phyloP scores from a whole-genome alignment of 2,888 invertebrate genomes.

The Hoplodrina blanda region DNA sequence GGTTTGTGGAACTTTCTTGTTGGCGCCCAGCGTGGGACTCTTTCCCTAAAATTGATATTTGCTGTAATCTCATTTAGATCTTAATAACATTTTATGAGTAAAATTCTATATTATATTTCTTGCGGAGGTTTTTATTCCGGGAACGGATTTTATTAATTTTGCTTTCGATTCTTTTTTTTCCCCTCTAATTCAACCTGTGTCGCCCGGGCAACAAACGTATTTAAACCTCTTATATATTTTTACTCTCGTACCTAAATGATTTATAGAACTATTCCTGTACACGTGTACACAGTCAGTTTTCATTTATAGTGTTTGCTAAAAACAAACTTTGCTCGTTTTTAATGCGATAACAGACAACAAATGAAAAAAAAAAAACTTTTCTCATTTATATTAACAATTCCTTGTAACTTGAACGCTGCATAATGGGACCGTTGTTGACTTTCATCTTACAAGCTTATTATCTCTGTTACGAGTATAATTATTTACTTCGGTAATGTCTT shows the following conservation, averaged over 20 bases:
- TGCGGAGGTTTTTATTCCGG: slow-evolving; percentile 17
- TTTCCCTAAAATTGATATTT: slow-evolving; percentile 42
- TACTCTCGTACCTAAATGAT: slow-evolving; percentile 11
- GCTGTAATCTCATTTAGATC: slow-evolving; percentile 47
- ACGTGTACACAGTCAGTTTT: slow-evolving; percentile 16
- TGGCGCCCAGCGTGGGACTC: slow-evolving; percentile 64
- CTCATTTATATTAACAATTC: slow-evolving; percentile 47
- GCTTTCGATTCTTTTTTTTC: slow-evolving; percentile 21
- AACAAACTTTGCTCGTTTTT: slow-evolving; percentile 44
- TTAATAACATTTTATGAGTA: slow-evolving; percentile 47
- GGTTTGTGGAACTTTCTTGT: slow-evolving; percentile 41
- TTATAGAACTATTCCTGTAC: slow-evolving; percentile 27
- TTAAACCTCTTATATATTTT: slow-evolving; percentile 27
- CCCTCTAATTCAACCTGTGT: neutral
- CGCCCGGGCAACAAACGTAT: slow-evolving; percentile 5
- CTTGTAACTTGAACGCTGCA: slow-evolving; percentile 33
- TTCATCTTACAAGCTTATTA: slow-evolving; percentile 55
- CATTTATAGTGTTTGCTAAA: slow-evolving; percentile 23
- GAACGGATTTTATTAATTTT: slow-evolving; percentile 27
- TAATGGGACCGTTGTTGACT: slow-evolving; percentile 53
- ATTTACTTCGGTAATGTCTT: slow-evolving; percentile 49
- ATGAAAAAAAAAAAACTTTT: slow-evolving; percentile 46
- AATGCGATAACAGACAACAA: slow-evolving; percentile 34
- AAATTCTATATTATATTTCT: slow-evolving; percentile 44
- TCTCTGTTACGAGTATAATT: slow-evolving; percentile 34